Base-by-base conservation (phyloP, 1,140 invertebrate genomes). In the Solenopsis fugax region DNA sequence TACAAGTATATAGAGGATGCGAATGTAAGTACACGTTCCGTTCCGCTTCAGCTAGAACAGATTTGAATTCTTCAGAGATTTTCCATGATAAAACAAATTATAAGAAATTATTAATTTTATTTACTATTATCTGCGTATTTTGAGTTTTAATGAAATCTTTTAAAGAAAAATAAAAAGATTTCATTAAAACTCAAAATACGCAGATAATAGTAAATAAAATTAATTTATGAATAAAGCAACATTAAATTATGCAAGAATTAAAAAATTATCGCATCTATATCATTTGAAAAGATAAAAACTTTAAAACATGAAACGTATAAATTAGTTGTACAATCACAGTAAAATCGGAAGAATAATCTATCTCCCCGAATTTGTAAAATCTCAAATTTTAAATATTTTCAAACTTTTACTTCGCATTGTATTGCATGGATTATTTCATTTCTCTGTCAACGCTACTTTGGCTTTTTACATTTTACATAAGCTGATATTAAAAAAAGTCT, bases 321-420 rank as follows among this genome's bases (percentile, higher is more conserved):
- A 71, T 77, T 76, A 24, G 21, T 71, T 29, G 29, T 29, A 60
- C 10, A 80, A 58, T 72, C 85, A 72, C 29, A n/a, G 0, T 7
- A 52, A 29, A 77, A 56, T 21, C 24, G 58, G 12, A 75, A 76
- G 21, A 89, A 65, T 86, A 89, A 86, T 86, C 29, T 41, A 48
- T 29, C 24, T 56, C 41, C 21, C 41, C 50, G 52, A 78, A 52
- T 73, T 77, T 50, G 58, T n/a, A 34, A 86, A 82, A 73, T 73
- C 18, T 50, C 10, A 73, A 82, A 82, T 71, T 69, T 69, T 48
- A 29, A 48, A 29, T 58, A 82, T 87, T 67, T 52, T 56, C 41
- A 58, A 77, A 87, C 80, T 89, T 89, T 82, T 89, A 77, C 71
- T 76, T 45, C 56, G 21, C 18, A 29, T 54, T 41, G 48, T 41